These are phyloP conservation scores for Campylorhamphus procurvoides DNA, from an alignment of 2,113 vertebrate genomes.

Conservation along the genomic window DNA sequence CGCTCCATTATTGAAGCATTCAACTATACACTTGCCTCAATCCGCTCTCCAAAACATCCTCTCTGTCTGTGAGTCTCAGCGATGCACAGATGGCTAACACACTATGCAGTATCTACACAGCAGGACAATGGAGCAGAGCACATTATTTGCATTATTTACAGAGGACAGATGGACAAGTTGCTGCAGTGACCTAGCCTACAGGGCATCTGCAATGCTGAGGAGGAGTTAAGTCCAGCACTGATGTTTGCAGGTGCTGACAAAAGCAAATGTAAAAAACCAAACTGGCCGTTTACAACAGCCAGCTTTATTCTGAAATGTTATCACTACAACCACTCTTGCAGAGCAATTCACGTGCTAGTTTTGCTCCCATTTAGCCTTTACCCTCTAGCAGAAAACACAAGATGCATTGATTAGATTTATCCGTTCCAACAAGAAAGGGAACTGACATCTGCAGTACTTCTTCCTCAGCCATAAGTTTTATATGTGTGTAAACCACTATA, in stretches of 20 bases:
- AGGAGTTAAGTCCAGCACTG: neutral
- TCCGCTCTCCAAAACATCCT: neutral
- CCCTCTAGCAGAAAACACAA: neutral
- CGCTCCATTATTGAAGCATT: neutral
- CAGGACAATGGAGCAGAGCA: neutral
- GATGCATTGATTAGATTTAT: neutral
- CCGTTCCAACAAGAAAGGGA: neutral
- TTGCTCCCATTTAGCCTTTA: neutral
- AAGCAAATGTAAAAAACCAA: neutral
- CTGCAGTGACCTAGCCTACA: neutral
- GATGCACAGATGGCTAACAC: conserved; percentile 13
- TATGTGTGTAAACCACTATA: neutral
- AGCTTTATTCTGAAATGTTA: neutral
- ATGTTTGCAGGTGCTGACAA: conserved; percentile 3
- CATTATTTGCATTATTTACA: conserved; percentile 13
- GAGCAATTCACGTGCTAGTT: neutral
- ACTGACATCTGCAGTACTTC: neutral
- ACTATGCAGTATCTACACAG: neutral
- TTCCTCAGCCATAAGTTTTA: neutral
- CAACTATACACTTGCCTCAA: neutral
- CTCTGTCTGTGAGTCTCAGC: neutral
- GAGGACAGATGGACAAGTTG: conserved; percentile 39
- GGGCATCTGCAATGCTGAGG: neutral
- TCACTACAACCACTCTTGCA: accelerated
- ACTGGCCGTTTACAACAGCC: neutral